These are phyloP conservation scores for Sesia bembeciformis DNA, from an alignment of 2,888 invertebrate genomes.

Conservation along the genomic window DNA sequence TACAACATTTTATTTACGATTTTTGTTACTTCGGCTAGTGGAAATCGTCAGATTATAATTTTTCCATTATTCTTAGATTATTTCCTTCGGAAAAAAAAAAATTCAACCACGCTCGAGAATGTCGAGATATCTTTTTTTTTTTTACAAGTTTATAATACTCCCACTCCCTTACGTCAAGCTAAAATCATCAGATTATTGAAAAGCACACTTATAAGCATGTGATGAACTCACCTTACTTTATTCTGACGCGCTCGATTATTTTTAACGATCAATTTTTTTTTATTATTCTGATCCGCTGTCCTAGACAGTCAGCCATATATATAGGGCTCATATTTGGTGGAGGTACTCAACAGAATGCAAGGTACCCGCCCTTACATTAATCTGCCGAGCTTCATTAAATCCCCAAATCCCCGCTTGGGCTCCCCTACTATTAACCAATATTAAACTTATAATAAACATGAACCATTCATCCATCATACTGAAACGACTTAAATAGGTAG, in stretches of 20 bases:
- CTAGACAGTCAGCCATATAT: not conserved
- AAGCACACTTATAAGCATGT: constrained; percentile 5
- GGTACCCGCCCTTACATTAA: not conserved
- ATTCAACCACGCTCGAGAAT: constrained; percentile 3
- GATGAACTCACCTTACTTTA: constrained; percentile 3
- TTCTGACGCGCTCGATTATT: constrained; percentile 4
- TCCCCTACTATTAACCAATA: no score
- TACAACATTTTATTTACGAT: not conserved
- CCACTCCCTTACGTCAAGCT: constrained; percentile 1
- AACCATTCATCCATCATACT: no score
- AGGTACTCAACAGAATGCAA: not conserved
- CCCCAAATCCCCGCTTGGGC: no score
- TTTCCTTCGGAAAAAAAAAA: constrained; percentile 1
- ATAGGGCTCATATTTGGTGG: constrained; percentile 3
- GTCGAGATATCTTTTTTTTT: constrained; percentile 2
- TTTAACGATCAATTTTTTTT: constrained; percentile 2
- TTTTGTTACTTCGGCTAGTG: constrained; percentile 1
- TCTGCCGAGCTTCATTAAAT: no score
- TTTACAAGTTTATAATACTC: constrained; percentile 4
- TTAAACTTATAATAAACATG: no score
- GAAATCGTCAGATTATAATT: constrained; percentile 2
- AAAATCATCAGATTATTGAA: constrained; percentile 4
- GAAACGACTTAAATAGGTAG: no score
- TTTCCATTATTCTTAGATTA: constrained; percentile 1
- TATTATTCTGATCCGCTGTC: constrained; percentile 4